A percentile compares a stretch with the other conserved stretches of the same genome.
Evolutionary conservation across 2,888 invertebrate species (phyloP).

Genomic region (Xestoiulus laeticollis): DNA sequence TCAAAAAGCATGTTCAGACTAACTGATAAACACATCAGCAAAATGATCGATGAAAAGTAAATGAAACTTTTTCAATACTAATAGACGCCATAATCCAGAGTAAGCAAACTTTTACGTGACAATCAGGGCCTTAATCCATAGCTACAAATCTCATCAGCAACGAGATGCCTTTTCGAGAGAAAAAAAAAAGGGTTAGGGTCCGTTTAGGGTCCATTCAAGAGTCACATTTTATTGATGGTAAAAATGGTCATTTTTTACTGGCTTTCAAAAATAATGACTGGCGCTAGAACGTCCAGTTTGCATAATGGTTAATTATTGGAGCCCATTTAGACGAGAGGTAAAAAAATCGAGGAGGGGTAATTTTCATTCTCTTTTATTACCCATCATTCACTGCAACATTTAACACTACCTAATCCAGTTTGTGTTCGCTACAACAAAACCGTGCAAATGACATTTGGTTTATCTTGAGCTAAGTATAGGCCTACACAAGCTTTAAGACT

Average conservation of each 20-base stretch:
- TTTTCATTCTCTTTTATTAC: conserved; percentile 14
- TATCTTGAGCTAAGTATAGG: neutral
- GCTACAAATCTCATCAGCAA: neutral
- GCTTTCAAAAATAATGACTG: conserved; percentile 1
- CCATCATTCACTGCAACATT: neutral
- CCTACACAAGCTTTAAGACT: neutral
- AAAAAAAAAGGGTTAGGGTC: neutral
- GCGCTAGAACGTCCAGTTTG: neutral
- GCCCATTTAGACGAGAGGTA: neutral
- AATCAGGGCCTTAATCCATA: neutral
- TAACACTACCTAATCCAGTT: conserved; percentile 10
- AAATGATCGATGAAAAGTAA: neutral
- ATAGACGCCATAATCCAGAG: neutral
- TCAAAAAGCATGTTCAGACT: neutral
- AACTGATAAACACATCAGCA: neutral
- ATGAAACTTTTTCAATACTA: neutral
- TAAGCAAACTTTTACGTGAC: neutral
- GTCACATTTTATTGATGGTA: conserved; percentile 24
- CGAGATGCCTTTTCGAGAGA: neutral
- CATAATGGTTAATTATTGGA: neutral
- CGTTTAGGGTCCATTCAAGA: neutral
- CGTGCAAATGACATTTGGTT: neutral
- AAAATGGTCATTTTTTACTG: conserved; percentile 23
- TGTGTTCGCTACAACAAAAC: conserved; percentile 15
- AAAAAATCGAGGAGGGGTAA: neutral